Conservation (phyloP, 2,888 invertebrate genomes). For the Eilema griseolum region DNA sequence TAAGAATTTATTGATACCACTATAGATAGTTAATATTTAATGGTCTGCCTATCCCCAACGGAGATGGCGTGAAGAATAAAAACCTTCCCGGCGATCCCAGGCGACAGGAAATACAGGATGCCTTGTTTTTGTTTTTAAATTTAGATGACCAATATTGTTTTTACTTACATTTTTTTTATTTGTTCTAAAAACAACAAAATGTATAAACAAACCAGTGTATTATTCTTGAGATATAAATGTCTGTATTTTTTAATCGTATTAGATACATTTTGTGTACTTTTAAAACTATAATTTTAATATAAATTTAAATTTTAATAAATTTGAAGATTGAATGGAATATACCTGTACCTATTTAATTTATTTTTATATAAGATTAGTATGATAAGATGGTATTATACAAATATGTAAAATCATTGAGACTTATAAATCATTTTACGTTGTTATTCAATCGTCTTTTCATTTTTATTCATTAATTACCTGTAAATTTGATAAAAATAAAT, state of each 20-base stretch:
- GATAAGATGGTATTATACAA: constrained; percentile 32
- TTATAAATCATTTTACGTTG: constrained; percentile 52
- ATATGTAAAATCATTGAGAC: constrained; percentile 42
- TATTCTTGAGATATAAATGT: constrained; percentile 11
- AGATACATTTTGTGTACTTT: not conserved
- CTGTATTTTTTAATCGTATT: constrained; percentile 4
- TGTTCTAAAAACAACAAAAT: not conserved
- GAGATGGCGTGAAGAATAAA: not conserved
- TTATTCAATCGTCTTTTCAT: constrained; percentile 26
- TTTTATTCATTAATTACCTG: constrained; percentile 11
- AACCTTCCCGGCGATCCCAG: not conserved
- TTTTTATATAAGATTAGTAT: constrained; percentile 52
- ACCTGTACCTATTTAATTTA: constrained; percentile 39
- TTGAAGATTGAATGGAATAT: constrained; percentile 29
- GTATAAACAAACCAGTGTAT: not conserved
- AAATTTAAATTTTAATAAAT: constrained; percentile 20
- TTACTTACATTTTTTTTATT: not conserved
- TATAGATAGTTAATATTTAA: not conserved
- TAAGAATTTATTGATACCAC: not conserved
- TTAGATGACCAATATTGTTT: not conserved
- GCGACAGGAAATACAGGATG: not conserved
- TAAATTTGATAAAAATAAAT: not conserved
- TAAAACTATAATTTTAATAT: not conserved
- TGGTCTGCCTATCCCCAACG: not conserved
- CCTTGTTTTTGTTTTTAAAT: not conserved